phyloP scores from a whole-genome alignment of 2,113 vertebrate genomes.

The Aptenodytes forsteri region DNA sequence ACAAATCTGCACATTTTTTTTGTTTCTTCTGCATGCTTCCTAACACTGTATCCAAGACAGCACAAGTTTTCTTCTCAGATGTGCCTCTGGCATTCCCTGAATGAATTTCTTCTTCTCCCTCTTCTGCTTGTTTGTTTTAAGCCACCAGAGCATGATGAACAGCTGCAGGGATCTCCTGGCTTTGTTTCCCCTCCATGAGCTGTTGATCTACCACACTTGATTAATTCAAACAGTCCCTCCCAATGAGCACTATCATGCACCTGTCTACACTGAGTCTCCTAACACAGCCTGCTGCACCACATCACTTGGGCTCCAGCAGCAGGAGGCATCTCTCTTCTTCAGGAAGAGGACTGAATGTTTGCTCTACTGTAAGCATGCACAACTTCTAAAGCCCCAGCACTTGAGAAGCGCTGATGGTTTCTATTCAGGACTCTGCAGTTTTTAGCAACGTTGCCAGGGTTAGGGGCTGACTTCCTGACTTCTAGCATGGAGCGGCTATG shows the following conservation, averaged over 20 bases:
- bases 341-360: background rate
- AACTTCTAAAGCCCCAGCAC: background rate
- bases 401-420: background rate
- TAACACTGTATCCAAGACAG: background rate
- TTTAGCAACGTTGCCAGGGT: background rate
- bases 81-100: background rate
- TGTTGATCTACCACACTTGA: background rate
- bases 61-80: background rate
- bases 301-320: background rate
- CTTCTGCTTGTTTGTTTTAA: background rate
- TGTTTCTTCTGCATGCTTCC: background rate
- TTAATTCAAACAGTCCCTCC: background rate
- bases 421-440: background rate
- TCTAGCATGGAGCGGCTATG: fast-evolving
- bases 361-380: background rate
- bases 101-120: background rate
- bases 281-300: background rate
- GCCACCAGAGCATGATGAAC: background rate
- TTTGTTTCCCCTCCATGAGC: background rate
- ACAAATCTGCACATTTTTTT: background rate
- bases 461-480: background rate
- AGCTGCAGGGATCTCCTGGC: background rate
- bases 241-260: background rate
- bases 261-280: background rate
- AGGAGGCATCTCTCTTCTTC: background rate